Percentiles rank a stretch among this genome's conserved stretches.
phyloP scores from a whole-genome alignment of 1,140 invertebrate genomes.

The Drosophila oshimai region DNA sequence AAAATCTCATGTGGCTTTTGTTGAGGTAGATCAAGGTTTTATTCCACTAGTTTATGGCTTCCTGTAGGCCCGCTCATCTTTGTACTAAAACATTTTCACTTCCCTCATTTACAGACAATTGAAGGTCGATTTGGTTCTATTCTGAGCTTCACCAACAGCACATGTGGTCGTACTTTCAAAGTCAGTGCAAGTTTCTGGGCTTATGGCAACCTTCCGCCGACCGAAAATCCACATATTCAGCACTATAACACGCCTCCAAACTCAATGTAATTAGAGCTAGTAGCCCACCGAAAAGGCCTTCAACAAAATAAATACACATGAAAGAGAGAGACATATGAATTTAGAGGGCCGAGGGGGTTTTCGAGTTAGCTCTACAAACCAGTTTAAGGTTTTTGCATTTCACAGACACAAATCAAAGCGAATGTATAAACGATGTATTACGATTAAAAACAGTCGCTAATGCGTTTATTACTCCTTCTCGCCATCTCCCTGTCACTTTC shows the following conservation, averaged over 20 bases:
- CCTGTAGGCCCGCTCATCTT: background rate
- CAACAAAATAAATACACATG: conserved; percentile 27
- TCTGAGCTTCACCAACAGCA: background rate
- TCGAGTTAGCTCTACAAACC: conserved; percentile 1
- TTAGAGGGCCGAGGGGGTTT: background rate
- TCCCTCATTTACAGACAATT: background rate
- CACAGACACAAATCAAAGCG: conserved; percentile 4
- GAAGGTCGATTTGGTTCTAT: conserved; percentile 11
- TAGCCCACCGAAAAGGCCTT: conserved; percentile 24
- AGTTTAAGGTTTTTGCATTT: conserved; percentile 35
- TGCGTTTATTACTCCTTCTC: conserved; percentile 40
- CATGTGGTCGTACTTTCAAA: conserved; percentile 24
- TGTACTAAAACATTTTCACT: background rate
- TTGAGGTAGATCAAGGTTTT: conserved; percentile 26
- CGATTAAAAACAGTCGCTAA: conserved; percentile 46
- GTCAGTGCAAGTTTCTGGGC: background rate
- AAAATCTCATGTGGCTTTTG: background rate
- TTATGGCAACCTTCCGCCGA: background rate
- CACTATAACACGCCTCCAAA: conserved; percentile 24
- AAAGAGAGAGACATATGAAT: conserved; percentile 9
- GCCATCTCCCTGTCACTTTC: conserved; percentile 9
- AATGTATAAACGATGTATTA: conserved; percentile 9
- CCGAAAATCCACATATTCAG: conserved; percentile 24
- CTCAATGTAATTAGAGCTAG: conserved; percentile 32
- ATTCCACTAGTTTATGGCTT: background rate